Conservation (phyloP, 2,797 vertebrate genomes). For the Philypnodon macrostomus region DNA sequence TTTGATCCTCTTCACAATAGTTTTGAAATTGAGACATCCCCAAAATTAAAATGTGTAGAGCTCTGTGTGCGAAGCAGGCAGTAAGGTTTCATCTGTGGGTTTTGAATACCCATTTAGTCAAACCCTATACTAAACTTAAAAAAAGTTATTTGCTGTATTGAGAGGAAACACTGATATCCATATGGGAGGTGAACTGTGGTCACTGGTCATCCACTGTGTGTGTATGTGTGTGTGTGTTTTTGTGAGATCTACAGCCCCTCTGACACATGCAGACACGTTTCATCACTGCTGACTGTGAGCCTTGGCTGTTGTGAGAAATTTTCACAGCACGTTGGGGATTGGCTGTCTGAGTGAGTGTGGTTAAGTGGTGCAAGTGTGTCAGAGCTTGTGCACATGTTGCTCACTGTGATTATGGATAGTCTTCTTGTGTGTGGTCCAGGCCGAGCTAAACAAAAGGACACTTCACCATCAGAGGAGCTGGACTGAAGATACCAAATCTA, state of each 20-base stretch:
- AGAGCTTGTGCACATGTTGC: conserved; percentile 47
- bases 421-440: conserved; percentile 57
- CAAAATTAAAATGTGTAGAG: no score
- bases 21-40: no score
- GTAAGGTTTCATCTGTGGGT: no score
- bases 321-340: conserved; percentile 41
- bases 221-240: conserved; percentile 8
- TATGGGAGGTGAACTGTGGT: conserved; percentile 32
- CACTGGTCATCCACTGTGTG: conserved; percentile 28
- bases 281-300: conserved; percentile 24
- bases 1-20: no score
- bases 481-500: no score
- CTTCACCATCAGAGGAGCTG: conserved; percentile 49
- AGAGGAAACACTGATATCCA: conserved; percentile 23
- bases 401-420: conserved; percentile 50
- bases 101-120: no score
- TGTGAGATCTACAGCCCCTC: conserved; percentile 23
- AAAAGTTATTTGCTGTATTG: no score
- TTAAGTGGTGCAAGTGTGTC: conserved; percentile 44
- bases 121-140: no score
- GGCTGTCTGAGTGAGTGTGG: conserved; percentile 46
- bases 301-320: conserved; percentile 38
- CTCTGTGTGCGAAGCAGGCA: no score
- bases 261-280: conserved; percentile 39
- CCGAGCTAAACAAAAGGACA: conserved; percentile 52